These are phyloP conservation scores for Boulengeromyrus knoepffleri DNA, from an alignment of 2,113 vertebrate species.

Conservation along the genomic window DNA sequence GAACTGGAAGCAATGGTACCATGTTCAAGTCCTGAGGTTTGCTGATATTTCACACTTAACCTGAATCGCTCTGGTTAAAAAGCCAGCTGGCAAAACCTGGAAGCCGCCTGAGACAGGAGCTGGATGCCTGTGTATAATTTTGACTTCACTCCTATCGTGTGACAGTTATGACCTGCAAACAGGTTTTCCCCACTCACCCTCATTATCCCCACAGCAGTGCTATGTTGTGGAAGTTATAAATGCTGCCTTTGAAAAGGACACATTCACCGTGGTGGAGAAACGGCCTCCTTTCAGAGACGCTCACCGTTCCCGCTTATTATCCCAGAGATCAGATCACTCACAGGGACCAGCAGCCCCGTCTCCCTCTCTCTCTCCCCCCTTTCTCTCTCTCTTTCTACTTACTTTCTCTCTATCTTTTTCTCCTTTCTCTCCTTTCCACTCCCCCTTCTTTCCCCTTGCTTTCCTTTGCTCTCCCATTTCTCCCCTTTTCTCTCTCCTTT, in stretches of 20 bases:
- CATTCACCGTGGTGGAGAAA: neutral
- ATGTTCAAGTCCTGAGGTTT: neutral
- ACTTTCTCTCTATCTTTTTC: neutral
- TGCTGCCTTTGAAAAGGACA: neutral
- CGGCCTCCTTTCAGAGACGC: neutral
- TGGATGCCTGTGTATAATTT: neutral
- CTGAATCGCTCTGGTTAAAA: neutral
- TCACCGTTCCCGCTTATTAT: neutral
- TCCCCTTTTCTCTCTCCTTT: neutral
- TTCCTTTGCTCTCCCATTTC: neutral
- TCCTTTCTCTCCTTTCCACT: neutral
- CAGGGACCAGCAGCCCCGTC: neutral
- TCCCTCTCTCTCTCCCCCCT: neutral
- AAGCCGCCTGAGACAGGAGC: neutral
- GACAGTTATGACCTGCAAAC: neutral
- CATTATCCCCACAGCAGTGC: neutral
- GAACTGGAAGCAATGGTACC: neutral
- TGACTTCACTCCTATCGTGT: neutral
- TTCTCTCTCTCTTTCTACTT: neutral
- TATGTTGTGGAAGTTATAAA: neutral
- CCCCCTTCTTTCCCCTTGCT: neutral
- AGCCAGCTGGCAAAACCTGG: neutral
- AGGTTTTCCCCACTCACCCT: neutral
- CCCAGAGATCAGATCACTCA: conserved; percentile 2
- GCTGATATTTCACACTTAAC: neutral